Percentiles rank a stretch among this genome's conserved stretches.
phyloP scores from a whole-genome alignment of 2,797 vertebrate genomes.

The Microctenopoma lineatum region DNA sequence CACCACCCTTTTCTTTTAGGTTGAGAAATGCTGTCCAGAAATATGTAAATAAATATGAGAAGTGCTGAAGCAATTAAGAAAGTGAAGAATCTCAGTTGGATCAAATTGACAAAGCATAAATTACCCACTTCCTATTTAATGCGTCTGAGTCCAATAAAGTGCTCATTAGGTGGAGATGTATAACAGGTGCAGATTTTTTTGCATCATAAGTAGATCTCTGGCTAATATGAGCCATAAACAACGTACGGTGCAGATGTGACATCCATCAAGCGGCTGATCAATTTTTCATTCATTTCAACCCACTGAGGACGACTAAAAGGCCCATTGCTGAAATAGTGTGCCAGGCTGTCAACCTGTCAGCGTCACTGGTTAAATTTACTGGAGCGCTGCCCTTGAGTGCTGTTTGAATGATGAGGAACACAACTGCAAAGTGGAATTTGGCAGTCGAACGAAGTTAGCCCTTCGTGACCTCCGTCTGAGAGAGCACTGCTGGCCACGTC shows the following conservation, averaged over 20 bases:
- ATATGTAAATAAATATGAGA: slow-evolving; percentile 49
- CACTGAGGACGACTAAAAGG: slow-evolving; percentile 58
- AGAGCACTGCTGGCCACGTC: slow-evolving; percentile 7
- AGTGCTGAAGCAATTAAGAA: slow-evolving; percentile 38
- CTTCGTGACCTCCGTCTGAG: slow-evolving; percentile 34
- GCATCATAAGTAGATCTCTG: slow-evolving; percentile 28
- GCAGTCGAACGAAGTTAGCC: slow-evolving; percentile 42
- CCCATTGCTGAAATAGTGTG: slow-evolving; percentile 50
- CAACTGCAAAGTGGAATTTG: slow-evolving; percentile 64
- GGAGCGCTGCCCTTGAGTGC: slow-evolving; percentile 38
- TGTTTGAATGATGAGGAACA: slow-evolving; percentile 67
- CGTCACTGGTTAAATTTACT: slow-evolving; percentile 44
- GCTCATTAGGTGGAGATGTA: slow-evolving; percentile 60
- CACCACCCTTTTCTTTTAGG: slow-evolving; percentile 2
- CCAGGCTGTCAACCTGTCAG: slow-evolving; percentile 52
- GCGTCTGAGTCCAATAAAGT: slow-evolving; percentile 44
- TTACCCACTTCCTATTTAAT: slow-evolving; percentile 48
- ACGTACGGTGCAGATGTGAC: slow-evolving; percentile 28
- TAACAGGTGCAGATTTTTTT: slow-evolving; percentile 41
- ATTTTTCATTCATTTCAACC: slow-evolving; percentile 44
- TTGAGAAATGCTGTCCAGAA: slow-evolving; percentile 21
- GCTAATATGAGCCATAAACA: slow-evolving; percentile 61
- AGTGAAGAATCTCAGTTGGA: slow-evolving; percentile 45
- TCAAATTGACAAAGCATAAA: slow-evolving; percentile 29
- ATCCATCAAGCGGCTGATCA: slow-evolving; percentile 49